These are phyloP conservation scores for Bombylius discolor DNA, from an alignment of 2,888 invertebrate species.

Conservation along the genomic window DNA sequence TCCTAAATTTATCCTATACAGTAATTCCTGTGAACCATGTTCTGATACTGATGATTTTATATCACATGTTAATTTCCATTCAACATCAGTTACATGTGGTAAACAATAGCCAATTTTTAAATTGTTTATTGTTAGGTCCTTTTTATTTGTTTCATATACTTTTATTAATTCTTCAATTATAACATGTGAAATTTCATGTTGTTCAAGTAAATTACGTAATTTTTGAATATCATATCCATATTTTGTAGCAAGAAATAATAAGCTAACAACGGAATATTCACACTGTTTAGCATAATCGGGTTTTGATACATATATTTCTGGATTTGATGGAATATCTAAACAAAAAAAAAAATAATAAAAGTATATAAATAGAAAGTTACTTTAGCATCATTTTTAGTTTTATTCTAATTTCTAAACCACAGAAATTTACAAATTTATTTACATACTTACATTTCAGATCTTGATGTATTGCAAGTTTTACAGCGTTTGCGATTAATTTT, in stretches of 20 bases:
- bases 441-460: constrained; percentile 27
- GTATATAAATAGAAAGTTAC: too few relatives aligned
- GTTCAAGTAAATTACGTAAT: constrained; percentile 25
- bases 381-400: too few relatives aligned
- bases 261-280: constrained; percentile 31
- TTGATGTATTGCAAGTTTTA: constrained; percentile 30
- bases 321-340: constrained; percentile 31
- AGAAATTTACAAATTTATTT: neutral
- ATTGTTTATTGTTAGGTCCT: constrained; percentile 27
- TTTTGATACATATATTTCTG: constrained; percentile 33
- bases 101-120: constrained; percentile 27
- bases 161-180: constrained; percentile 28
- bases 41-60: constrained; percentile 31
- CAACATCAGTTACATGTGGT: constrained; percentile 31
- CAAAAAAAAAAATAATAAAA: neutral
- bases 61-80: constrained; percentile 34
- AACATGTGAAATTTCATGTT: constrained; percentile 18
- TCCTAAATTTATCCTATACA: constrained; percentile 31
- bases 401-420: too few relatives aligned
- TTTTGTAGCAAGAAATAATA: constrained; percentile 29
- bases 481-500: constrained; percentile 29
- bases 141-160: constrained; percentile 28
- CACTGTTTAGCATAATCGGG: constrained; percentile 32
- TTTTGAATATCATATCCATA: constrained; percentile 23
- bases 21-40: constrained; percentile 25